Evolutionary conservation across 2,797 vertebrate species (phyloP).

Genomic region (Otolemur crassicaudatus): DNA sequence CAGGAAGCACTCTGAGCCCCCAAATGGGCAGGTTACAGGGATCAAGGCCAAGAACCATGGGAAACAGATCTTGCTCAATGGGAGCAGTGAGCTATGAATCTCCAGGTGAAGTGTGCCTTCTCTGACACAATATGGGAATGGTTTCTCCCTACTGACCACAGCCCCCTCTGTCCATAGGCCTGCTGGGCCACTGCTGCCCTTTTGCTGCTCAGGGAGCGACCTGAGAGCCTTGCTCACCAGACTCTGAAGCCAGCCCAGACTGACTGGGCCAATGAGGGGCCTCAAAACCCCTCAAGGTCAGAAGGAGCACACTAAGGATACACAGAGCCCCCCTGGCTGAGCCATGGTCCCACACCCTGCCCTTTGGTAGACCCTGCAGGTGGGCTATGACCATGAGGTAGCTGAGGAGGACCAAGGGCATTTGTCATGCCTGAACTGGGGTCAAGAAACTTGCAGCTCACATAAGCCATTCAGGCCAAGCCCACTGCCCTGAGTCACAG

Average conservation of each 20-base stretch:
- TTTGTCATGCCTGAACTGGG: neutral
- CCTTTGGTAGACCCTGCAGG: neutral
- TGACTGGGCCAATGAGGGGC: neutral
- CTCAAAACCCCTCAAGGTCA: neutral
- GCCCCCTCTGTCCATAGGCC: neutral
- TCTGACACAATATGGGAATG: neutral
- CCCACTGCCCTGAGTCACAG: neutral
- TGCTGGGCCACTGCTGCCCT: neutral
- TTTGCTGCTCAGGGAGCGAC: neutral
- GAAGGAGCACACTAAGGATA: neutral
- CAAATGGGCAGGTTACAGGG: neutral
- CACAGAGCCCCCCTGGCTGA: neutral
- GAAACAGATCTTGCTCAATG: neutral
- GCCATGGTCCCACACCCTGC: neutral
- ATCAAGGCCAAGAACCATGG: fast-evolving
- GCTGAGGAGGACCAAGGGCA: neutral
- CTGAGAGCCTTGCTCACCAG: neutral
- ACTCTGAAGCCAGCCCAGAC: neutral
- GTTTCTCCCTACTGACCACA: neutral
- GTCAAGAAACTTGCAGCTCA: neutral
- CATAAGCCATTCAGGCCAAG: neutral
- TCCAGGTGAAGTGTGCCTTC: neutral
- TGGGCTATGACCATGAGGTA: neutral
- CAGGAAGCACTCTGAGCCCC: neutral
- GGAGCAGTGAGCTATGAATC: neutral